Percentiles rank a stretch among this genome's conserved stretches.
These are phyloP conservation scores for Barypeithes pellucidus DNA, from an alignment of 2,888 invertebrate genomes.

Conservation along the genomic window DNA sequence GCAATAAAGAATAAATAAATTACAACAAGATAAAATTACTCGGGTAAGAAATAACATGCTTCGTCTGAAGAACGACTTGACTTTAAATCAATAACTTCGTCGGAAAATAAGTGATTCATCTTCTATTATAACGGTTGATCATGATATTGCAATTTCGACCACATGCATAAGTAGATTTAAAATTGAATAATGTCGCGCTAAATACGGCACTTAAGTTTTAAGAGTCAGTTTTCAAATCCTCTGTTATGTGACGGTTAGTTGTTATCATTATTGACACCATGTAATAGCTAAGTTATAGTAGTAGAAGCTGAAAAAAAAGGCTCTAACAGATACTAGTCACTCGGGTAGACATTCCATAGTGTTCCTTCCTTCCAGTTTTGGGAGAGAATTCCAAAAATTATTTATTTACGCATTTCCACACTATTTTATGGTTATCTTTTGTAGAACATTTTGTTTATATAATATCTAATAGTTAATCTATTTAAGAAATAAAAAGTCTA, in stretches of 20 bases:
- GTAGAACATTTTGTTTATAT: no score
- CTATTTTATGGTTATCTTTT: no score
- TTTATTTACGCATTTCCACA: no score
- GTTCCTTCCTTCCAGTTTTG: no score
- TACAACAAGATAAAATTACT: background rate
- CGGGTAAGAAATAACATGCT: background rate
- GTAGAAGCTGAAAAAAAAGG: no score
- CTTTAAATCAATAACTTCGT: conserved; percentile 1
- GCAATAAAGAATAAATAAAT: background rate
- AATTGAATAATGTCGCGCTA: conserved; percentile 27
- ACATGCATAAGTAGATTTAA: conserved; percentile 25
- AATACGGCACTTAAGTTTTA: conserved; percentile 11
- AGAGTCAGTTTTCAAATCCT: background rate
- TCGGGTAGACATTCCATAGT: no score
- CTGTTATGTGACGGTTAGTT: background rate
- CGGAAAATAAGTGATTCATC: conserved; percentile 31
- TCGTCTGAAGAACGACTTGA: conserved; percentile 16
- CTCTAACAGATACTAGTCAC: no score
- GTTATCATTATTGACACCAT: no score
- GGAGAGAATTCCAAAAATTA: no score
- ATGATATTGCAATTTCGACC: conserved; percentile 35
- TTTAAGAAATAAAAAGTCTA: no score
- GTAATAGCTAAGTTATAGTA: no score
- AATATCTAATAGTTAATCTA: no score
- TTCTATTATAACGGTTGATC: conserved; percentile 32